These are phyloP conservation scores for Bellardia pandia DNA, from an alignment of 2,888 invertebrate species.

Conservation along the genomic window DNA sequence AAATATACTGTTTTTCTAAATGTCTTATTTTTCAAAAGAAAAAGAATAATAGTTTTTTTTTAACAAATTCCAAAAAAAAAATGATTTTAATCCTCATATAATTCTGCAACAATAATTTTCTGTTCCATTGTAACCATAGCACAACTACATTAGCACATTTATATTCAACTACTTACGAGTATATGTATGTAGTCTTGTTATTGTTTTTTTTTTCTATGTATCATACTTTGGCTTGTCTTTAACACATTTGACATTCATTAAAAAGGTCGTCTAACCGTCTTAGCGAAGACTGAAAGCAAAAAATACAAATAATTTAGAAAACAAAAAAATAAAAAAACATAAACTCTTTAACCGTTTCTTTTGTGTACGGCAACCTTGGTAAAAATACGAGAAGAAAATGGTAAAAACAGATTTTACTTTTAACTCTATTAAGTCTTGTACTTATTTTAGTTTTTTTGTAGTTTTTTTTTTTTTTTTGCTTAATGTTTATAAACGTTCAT, in stretches of 20 bases:
- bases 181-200: neutral
- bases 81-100: no score
- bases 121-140: neutral
- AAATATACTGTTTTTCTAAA: no score
- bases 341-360: constrained; percentile 15
- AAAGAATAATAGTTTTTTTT: no score
- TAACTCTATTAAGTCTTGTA: constrained; percentile 52
- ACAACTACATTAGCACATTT: constrained; percentile 28
- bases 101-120: neutral
- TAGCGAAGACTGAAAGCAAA: constrained; percentile 40
- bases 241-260: constrained; percentile 71
- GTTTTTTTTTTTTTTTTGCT: neutral
- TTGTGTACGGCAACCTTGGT: constrained; percentile 20
- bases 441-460: constrained; percentile 10
- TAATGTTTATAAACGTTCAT: constrained; percentile 47
- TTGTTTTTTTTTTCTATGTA: neutral
- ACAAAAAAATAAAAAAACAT: constrained; percentile 10
- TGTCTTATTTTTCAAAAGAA: no score
- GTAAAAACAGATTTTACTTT: constrained; percentile 47
- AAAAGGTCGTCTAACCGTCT: constrained; percentile 69
- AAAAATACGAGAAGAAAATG: neutral
- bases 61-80: no score
- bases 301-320: neutral
- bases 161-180: constrained; percentile 37
- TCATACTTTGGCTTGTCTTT: constrained; percentile 57